These are phyloP conservation scores for Diabrotica balteata DNA, from an alignment of 2,888 invertebrate species.

Conservation along the genomic window DNA sequence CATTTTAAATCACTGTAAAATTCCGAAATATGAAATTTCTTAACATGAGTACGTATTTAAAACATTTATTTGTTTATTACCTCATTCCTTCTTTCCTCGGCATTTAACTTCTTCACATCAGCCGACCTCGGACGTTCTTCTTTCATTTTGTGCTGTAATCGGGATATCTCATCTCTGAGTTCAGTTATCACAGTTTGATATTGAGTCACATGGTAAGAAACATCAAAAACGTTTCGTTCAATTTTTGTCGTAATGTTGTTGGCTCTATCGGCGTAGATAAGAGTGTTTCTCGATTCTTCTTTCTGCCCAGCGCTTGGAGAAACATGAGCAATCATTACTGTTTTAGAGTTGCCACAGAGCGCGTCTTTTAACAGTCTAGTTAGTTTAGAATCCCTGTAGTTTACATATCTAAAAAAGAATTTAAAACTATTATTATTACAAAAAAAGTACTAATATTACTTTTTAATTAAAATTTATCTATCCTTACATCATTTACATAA, in stretches of 20 bases:
- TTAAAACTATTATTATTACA: background rate
- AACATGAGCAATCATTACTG: constrained; percentile 97
- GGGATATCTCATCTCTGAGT: constrained; percentile 80
- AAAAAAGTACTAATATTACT: too few relatives aligned
- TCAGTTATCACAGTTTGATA: constrained; percentile 84
- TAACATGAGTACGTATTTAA: too few relatives aligned
- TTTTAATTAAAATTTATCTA: too few relatives aligned
- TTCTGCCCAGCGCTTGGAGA: constrained; percentile 82
- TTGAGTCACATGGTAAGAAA: constrained; percentile 78
- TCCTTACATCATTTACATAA: too few relatives aligned
- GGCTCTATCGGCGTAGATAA: constrained; percentile 93
- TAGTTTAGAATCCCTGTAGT: constrained; percentile 85
- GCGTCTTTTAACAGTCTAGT: constrained; percentile 89
- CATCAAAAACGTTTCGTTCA: constrained; percentile 61
- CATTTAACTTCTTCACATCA: constrained; percentile 56
- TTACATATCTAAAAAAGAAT: constrained; percentile 75
- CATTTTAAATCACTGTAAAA: too few relatives aligned
- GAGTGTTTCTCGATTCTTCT: constrained; percentile 90
- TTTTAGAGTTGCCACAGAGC: constrained; percentile 87
- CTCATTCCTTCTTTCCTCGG: constrained; percentile 53
- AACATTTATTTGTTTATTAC: background rate
- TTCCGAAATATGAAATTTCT: too few relatives aligned
- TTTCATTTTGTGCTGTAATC: constrained; percentile 81
- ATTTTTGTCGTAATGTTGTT: constrained; percentile 92
- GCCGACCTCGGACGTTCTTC: constrained; percentile 68